Base-by-base conservation (phyloP, 2,888 invertebrate species). In the Carcina quercana region DNA sequence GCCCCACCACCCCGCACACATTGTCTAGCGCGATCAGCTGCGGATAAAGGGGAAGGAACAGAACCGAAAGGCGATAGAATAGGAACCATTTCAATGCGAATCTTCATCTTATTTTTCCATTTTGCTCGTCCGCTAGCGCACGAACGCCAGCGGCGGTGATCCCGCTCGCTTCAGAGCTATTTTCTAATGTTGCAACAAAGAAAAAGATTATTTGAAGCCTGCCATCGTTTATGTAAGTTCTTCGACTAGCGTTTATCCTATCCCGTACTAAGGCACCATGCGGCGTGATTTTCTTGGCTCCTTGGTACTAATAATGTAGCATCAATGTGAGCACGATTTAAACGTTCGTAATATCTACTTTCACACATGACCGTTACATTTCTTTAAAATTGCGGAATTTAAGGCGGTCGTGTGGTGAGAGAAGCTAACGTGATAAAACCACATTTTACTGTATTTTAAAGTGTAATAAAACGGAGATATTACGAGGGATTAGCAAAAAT, bases 1-100 rank as follows among this genome's bases (percentile, higher is more conserved):
- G 48, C 46, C 59, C 59, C 51, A 45, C 59, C 54, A 53, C 58
- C 54, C 63, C 63, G 65, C 63, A 71, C 68, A 69, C 70, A 78
- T 78, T 76, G 73, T 75, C 75, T 76, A 74, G 67, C 55, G 53
- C 68, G 79, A 80, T 79, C 76, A 70, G 67, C 67, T 69, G 63
- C 68, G 73, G 80, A 80, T 80, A 80, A 79, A 70, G 67, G 70
- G 70, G 67, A 71, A 68, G 69, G 65, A 61, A 63, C 71, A 55
- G 60, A 59, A 59, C 66, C 64, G 47, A 65, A 59, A 56, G 62
- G 53, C 70, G 68, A 76, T 78, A n/a, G n/a, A n/a, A n/a, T n/a
- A 74, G 61, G 59, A 72, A 73, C 70, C 58, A 75, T 71, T 75
- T 69, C 72, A 71, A 71, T 75, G 73, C 67, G 71, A 72, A 71